Evolutionary conservation across 2,888 invertebrate species (phyloP).

Genomic region (Thymelicus sylvestris): DNA sequence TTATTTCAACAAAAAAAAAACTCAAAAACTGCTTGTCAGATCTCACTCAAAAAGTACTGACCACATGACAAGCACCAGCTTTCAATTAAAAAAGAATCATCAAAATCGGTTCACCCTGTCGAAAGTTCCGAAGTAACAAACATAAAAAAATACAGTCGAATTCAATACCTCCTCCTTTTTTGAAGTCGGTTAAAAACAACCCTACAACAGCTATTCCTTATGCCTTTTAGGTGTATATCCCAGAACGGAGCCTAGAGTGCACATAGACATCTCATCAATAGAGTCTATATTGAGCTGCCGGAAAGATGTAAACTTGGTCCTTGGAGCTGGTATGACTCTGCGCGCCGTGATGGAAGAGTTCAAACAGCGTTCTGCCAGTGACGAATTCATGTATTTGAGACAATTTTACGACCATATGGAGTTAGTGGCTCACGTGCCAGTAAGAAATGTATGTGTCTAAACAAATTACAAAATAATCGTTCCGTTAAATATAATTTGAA

Average conservation of each 20-base stretch:
- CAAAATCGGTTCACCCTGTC: too few species aligned
- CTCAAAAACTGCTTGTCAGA: too few species aligned
- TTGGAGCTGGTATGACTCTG: conserved; percentile 86
- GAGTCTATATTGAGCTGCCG: conserved; percentile 71
- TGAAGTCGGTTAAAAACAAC: too few species aligned
- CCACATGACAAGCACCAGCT: too few species aligned
- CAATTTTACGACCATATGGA: conserved; percentile 87
- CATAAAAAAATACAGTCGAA: too few species aligned
- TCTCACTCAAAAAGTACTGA: too few species aligned
- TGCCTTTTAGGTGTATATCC: conserved; percentile 74
- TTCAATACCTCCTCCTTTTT: too few species aligned
- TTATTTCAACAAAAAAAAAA: too few species aligned
- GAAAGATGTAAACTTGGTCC: conserved; percentile 68
- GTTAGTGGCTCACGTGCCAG: conserved; percentile 88
- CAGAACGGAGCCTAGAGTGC: conserved; percentile 70
- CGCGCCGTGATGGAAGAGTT: conserved; percentile 82
- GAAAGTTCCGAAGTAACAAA: too few species aligned
- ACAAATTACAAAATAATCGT: too few species aligned
- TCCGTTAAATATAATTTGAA: too few species aligned
- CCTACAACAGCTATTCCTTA: not conserved
- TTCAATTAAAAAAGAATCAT: too few species aligned
- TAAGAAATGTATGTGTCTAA: conserved; percentile 87
- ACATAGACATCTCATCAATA: conserved; percentile 86
- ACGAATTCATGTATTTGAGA: conserved; percentile 84
- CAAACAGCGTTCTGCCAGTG: conserved; percentile 61